These are phyloP conservation scores for Glyptemys insculpta DNA, from an alignment of 2,797 vertebrate species.

Conservation along the genomic window DNA sequence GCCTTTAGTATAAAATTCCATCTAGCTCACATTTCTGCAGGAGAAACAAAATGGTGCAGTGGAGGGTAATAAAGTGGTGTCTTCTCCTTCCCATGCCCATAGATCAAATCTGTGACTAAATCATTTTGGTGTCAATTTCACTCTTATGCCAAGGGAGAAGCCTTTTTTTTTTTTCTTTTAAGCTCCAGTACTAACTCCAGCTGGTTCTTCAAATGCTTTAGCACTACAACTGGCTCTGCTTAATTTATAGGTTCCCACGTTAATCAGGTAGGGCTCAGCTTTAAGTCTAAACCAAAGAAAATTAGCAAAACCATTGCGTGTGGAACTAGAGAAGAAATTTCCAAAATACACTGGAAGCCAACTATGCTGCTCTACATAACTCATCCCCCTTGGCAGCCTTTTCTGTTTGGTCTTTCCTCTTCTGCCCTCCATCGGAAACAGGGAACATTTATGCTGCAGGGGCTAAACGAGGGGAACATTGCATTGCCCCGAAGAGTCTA, in stretches of 20 bases:
- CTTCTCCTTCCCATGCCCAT: accelerated
- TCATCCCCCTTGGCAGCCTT: background rate
- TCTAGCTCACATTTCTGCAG: accelerated
- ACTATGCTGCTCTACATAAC: background rate
- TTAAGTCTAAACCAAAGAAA: background rate
- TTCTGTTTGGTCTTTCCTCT: slow-evolving; percentile 81
- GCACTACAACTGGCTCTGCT: background rate
- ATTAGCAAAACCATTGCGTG: background rate
- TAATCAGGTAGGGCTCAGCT: background rate
- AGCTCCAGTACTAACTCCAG: background rate
- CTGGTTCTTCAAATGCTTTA: background rate
- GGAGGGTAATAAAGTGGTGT: accelerated
- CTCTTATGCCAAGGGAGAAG: accelerated
- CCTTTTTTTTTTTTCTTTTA: background rate
- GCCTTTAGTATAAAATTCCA: accelerated
- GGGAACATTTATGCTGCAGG: slow-evolving; percentile 49
- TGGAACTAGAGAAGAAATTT: background rate
- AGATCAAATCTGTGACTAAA: background rate
- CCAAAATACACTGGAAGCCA: background rate
- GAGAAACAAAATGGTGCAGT: background rate
- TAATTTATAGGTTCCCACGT: background rate
- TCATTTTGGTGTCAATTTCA: background rate
- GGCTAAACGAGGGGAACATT: background rate
- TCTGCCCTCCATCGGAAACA: slow-evolving; percentile 86
- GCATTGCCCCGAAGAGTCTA: background rate